These are phyloP conservation scores for Zygogramma bicolorata DNA, from an alignment of 2,888 invertebrate genomes.

Conservation along the genomic window DNA sequence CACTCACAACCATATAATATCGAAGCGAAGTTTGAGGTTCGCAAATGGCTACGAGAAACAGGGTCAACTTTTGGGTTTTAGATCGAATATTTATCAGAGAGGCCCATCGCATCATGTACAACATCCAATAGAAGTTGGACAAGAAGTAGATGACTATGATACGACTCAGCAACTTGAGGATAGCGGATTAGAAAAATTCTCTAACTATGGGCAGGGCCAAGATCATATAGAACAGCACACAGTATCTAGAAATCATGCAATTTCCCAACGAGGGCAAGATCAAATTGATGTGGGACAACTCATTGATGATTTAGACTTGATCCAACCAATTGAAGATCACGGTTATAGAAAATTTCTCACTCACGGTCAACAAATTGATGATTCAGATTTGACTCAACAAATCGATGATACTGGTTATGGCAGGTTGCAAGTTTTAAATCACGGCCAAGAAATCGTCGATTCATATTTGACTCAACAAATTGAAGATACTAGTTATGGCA, in stretches of 20 bases:
- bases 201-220: background rate
- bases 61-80: background rate
- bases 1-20: conserved; percentile 31
- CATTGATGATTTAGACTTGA: conserved; percentile 36
- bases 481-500: background rate
- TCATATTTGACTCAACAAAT: conserved; percentile 18
- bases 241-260: background rate
- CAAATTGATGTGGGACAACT: conserved; percentile 16
- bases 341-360: conserved; percentile 40
- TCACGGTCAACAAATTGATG: conserved; percentile 25
- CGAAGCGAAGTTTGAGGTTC: conserved; percentile 43
- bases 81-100: background rate
- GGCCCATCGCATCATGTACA: background rate
- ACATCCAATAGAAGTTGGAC: conserved; percentile 22
- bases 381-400: conserved; percentile 47
- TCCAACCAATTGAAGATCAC: conserved; percentile 39
- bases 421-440: conserved; percentile 3
- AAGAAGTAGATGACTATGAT: conserved; percentile 9
- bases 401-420: conserved; percentile 26
- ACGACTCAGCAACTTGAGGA: conserved; percentile 26
- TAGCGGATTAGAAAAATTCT: background rate
- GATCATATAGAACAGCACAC: background rate
- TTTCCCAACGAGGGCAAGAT: background rate
- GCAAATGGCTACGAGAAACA: background rate
- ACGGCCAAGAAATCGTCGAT: conserved; percentile 11